These are phyloP conservation scores for Orchestia grillus DNA, from an alignment of 1,140 invertebrate genomes.

Conservation along the genomic window DNA sequence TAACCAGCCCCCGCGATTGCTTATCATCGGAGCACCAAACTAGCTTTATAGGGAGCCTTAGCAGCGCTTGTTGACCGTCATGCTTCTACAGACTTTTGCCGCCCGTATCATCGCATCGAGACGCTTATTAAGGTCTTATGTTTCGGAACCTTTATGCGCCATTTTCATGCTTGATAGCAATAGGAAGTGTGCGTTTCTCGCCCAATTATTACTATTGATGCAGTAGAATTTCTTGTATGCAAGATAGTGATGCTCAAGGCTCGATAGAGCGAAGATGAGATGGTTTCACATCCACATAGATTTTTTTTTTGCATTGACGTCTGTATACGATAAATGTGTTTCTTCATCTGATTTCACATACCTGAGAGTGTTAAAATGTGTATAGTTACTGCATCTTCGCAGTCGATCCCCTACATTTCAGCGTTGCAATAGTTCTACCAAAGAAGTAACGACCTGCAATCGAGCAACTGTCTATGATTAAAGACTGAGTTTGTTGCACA, in stretches of 20 bases:
- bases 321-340: neutral
- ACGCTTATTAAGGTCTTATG: neutral
- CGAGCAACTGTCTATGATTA: neutral
- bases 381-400: neutral
- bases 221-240: neutral
- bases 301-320: neutral
- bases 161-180: neutral
- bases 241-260: neutral
- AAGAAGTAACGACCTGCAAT: neutral
- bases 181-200: neutral
- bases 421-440: neutral
- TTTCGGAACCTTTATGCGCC: neutral
- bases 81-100: neutral
- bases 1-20: neutral
- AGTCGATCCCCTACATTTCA: neutral
- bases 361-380: too few relatives aligned
- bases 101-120: neutral
- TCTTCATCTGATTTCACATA: too few relatives aligned
- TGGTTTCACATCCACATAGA: neutral
- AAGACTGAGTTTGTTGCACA: neutral
- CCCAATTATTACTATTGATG: neutral
- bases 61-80: neutral
- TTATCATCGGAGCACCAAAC: neutral
- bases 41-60: neutral
- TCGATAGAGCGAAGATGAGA: neutral